A percentile compares a stretch with the other conserved stretches of the same genome.
phyloP scores from a whole-genome alignment of 92 coral and sea anemone species.

The Bergia puertoricense region DNA sequence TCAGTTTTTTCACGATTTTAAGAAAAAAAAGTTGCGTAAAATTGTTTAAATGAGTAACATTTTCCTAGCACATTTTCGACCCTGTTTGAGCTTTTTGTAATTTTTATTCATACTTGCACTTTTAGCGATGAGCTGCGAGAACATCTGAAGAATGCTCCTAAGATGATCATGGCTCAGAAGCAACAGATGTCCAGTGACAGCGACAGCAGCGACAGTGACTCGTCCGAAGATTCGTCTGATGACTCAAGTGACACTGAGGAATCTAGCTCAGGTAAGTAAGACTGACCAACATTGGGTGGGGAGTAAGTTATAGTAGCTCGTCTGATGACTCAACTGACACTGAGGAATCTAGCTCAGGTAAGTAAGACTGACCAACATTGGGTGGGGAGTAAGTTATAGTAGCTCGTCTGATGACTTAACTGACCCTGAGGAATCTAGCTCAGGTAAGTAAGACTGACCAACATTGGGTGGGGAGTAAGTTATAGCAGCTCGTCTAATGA shows the following conservation, averaged over 20 bases:
- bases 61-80: too few relatives aligned
- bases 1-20: too few relatives aligned
- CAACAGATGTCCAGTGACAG: constrained; percentile 74
- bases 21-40: neutral
- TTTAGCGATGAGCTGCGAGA: constrained; percentile 94
- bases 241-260: constrained; percentile 76
- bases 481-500: constrained; percentile 31
- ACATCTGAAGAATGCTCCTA: constrained; percentile 97
- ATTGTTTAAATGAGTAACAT: neutral
- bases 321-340: constrained; percentile 22
- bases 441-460: too few relatives aligned
- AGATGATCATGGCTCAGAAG: constrained; percentile 86
- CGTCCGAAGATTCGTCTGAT: constrained; percentile 44
- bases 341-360: constrained; percentile 36
- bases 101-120: neutral
- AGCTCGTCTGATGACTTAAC: constrained; percentile 36
- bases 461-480: neutral
- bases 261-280: constrained; percentile 40
- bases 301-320: neutral
- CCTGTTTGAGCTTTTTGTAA: neutral
- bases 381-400: neutral
- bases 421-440: constrained; percentile 56
- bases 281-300: neutral
- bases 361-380: neutral
- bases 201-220: constrained; percentile 53